phyloP scores from a whole-genome alignment of 2,113 vertebrate species.

The Crotophaga sulcirostris region DNA sequence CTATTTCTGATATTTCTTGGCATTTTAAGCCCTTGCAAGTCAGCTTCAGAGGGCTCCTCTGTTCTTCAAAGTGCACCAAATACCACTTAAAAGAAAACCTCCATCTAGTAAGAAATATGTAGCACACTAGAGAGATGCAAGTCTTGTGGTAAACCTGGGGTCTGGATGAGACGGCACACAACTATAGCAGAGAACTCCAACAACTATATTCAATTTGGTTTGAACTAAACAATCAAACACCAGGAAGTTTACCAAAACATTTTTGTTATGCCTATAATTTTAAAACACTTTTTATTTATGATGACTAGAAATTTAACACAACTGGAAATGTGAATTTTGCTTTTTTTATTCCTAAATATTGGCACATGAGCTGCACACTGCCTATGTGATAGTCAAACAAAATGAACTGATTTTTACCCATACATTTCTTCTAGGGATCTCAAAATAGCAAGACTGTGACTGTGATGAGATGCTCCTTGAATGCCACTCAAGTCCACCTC shows the following conservation, averaged over 20 bases:
- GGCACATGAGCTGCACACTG: neutral
- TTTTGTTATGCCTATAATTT: neutral
- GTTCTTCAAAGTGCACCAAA: neutral
- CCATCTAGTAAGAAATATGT: neutral
- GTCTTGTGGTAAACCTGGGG: neutral
- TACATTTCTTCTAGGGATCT: neutral
- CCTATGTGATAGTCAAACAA: neutral
- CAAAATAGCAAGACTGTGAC: neutral
- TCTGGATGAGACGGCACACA: neutral
- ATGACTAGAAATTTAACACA: neutral
- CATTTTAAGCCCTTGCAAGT: neutral
- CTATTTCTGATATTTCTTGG: neutral
- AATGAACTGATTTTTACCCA: neutral
- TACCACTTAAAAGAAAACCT: neutral
- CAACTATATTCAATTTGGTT: neutral
- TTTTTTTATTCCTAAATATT: neutral
- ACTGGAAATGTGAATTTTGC: neutral
- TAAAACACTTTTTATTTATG: neutral
- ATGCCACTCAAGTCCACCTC: neutral
- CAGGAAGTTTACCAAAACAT: neutral
- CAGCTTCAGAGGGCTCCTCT: neutral
- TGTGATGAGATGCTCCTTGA: neutral
- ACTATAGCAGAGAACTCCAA: neutral
- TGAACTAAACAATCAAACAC: neutral
- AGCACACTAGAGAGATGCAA: neutral